These are phyloP conservation scores for Thaleichthys pacificus DNA, from an alignment of 2,797 vertebrate species.

Conservation along the genomic window DNA sequence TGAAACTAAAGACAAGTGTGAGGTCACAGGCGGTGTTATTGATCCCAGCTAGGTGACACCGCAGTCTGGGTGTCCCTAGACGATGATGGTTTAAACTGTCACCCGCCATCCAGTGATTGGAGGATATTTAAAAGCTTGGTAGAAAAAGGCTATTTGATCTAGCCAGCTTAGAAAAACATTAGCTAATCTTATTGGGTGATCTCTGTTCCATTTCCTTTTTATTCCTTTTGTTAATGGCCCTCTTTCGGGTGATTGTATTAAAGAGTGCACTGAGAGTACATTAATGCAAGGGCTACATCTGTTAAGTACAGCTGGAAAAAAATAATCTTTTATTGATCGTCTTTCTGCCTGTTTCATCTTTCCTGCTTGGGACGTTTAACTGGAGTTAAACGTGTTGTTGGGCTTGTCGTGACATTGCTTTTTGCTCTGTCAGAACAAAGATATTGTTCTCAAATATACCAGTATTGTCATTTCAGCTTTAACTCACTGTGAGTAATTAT, in stretches of 20 bases:
- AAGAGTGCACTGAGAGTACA: background rate
- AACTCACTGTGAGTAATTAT: conserved; percentile 66
- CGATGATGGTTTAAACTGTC: background rate
- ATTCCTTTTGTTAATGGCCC: background rate
- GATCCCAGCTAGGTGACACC: background rate
- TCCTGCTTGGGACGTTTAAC: no score
- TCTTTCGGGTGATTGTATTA: background rate
- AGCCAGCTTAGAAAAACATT: background rate
- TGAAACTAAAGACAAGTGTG: background rate
- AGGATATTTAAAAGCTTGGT: background rate
- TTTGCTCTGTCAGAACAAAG: background rate
- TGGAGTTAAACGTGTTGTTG: background rate
- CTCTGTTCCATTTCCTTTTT: background rate
- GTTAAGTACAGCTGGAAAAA: no score
- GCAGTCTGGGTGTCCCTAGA: background rate
- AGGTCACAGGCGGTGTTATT: background rate
- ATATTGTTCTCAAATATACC: conserved; percentile 27
- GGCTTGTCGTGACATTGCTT: background rate
- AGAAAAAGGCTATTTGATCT: conserved; percentile 4
- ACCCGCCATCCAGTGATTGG: background rate
- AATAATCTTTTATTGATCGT: background rate
- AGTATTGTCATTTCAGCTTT: conserved; percentile 44
- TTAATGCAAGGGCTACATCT: background rate
- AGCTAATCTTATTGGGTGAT: background rate
- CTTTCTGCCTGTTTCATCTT: background rate